Conservation (phyloP, 2,888 invertebrate species). For the Tachina lurida region DNA sequence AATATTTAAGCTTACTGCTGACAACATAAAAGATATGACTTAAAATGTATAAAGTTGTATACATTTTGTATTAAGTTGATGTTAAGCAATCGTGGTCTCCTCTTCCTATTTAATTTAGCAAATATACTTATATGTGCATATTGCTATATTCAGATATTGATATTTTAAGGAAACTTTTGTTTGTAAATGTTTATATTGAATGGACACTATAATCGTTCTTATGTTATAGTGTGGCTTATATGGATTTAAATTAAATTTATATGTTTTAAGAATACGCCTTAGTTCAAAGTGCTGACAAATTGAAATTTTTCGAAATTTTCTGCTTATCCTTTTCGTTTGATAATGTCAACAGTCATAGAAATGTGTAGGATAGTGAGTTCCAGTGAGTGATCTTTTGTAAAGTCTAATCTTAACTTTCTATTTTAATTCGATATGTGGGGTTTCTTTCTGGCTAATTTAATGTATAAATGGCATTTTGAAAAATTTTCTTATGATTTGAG, state of each 20-base stretch:
- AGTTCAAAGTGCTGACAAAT: too few relatives aligned
- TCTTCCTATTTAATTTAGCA: conserved; percentile 44
- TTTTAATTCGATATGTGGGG: too few relatives aligned
- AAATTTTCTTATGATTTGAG: too few relatives aligned
- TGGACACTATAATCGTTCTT: conserved; percentile 69
- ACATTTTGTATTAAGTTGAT: conserved; percentile 47
- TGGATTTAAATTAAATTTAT: conserved; percentile 55
- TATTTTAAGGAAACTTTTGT: background rate
- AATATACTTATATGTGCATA: background rate
- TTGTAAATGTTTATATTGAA: background rate
- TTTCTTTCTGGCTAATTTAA: too few relatives aligned
- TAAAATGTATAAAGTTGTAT: conserved; percentile 34
- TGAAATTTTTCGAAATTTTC: too few relatives aligned
- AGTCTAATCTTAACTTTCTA: too few relatives aligned
- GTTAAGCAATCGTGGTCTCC: conserved; percentile 31
- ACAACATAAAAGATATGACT: conserved; percentile 61
- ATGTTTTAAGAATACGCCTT: background rate
- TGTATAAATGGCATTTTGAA: too few relatives aligned
- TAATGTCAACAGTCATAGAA: too few relatives aligned
- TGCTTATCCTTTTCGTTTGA: too few relatives aligned
- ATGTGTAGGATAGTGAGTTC: too few relatives aligned
- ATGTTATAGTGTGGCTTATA: conserved; percentile 65
- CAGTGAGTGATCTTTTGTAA: too few relatives aligned
- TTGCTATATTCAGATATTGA: background rate
- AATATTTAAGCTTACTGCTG: conserved; percentile 64